Conservation (phyloP, 2,113 vertebrate species). For the Rhinolophus ferrumequinum region DNA sequence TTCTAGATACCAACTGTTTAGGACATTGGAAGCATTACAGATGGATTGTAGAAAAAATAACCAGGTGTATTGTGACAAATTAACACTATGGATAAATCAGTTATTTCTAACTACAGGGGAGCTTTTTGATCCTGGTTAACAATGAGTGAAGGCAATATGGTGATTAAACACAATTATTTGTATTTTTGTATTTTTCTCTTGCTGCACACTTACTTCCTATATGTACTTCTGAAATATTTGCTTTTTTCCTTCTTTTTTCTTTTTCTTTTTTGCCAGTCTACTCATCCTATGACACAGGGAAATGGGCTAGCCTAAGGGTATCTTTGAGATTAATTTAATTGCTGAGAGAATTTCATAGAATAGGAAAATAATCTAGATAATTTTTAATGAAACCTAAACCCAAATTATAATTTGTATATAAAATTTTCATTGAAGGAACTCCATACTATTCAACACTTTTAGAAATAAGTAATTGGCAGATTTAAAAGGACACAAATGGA, state of each 20-base stretch:
- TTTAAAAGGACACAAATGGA: background rate
- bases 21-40: background rate
- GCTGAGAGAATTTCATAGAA: background rate
- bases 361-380: background rate
- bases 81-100: background rate
- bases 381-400: background rate
- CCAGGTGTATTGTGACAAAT: background rate
- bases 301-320: background rate
- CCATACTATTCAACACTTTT: constrained; percentile 17
- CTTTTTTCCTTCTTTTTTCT: background rate
- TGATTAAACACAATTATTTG: background rate
- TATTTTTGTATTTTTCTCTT: background rate
- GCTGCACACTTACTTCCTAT: background rate
- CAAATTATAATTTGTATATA: background rate
- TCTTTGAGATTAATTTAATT: background rate
- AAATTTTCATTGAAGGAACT: constrained; percentile 3
- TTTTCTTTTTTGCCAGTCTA: background rate
- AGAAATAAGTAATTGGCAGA: background rate
- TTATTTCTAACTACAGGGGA: background rate
- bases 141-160: background rate
- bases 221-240: background rate
- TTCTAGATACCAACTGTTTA: background rate
- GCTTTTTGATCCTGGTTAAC: background rate
- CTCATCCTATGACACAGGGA: background rate
- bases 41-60: background rate